Evolutionary conservation across 2,797 vertebrate species (phyloP).

Genomic region (Sebastes itinus): DNA sequence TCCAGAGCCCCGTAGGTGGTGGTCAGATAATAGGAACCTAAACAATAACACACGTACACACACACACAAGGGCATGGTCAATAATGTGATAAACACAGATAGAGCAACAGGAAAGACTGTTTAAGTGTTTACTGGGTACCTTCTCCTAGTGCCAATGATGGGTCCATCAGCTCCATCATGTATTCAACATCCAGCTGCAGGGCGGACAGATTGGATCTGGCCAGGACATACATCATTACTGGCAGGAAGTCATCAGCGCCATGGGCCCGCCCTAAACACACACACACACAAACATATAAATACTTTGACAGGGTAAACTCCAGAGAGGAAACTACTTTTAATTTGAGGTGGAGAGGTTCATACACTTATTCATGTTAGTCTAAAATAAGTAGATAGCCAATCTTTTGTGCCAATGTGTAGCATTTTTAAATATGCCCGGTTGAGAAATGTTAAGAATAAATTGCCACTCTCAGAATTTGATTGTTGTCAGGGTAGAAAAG

Average conservation of each 20-base stretch:
- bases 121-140: conserved; percentile 72
- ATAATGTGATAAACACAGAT: neutral
- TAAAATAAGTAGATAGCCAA: neutral
- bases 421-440: neutral
- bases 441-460: neutral
- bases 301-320: neutral
- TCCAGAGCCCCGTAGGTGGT: conserved; percentile 96
- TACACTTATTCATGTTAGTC: neutral
- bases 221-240: conserved; percentile 97
- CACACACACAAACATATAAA: conserved; percentile 5
- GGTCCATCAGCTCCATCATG: conserved; percentile 99
- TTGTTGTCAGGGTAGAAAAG: neutral
- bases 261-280: conserved; percentile 85
- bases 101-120: neutral
- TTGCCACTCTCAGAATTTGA: neutral
- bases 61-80: neutral
- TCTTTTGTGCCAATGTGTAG: neutral
- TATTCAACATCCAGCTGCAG: conserved; percentile 94
- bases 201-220: conserved; percentile 88
- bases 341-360: neutral
- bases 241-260: conserved; percentile 98
- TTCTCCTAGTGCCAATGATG: conserved; percentile 93
- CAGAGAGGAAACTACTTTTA: neutral
- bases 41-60: neutral
- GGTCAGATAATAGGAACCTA: conserved; percentile 97